These are phyloP conservation scores for Syngnathus floridae DNA, from an alignment of 2,113 vertebrate genomes.

Conservation along the genomic window DNA sequence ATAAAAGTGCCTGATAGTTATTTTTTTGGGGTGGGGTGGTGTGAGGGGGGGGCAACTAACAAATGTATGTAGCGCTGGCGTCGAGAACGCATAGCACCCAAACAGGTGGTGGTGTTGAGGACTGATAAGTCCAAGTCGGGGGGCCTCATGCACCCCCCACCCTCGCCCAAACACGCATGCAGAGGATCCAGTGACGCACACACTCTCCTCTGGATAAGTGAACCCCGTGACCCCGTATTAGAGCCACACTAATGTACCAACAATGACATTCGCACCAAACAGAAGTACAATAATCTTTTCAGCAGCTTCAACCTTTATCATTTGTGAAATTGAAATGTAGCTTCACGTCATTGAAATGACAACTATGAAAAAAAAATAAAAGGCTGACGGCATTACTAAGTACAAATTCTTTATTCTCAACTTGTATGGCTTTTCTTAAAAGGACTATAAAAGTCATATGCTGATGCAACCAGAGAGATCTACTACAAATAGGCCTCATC, in stretches of 20 bases:
- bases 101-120: slow-evolving; percentile 55
- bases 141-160: slow-evolving; percentile 32
- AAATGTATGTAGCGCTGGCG: background rate
- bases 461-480: slow-evolving; percentile 34
- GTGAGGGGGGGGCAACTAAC: background rate
- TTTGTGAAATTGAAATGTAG: background rate
- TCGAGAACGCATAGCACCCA: slow-evolving; percentile 43
- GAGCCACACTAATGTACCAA: background rate
- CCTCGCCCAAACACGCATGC: background rate
- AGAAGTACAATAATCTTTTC: background rate
- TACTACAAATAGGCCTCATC: slow-evolving; percentile 37
- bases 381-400: slow-evolving; percentile 20
- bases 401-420: slow-evolving; percentile 68
- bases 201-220: slow-evolving; percentile 38
- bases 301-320: background rate
- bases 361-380: background rate
- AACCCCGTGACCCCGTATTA: slow-evolving; percentile 25
- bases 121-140: slow-evolving; percentile 60
- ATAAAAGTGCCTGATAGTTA: background rate
- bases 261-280: background rate
- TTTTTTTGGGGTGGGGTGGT: too few species aligned
- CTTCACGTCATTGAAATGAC: background rate
- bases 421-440: slow-evolving; percentile 66
- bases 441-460: slow-evolving; percentile 63
- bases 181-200: slow-evolving; percentile 31